Conservation (phyloP, 53 echinoderm and acorn worm genomes). For the Astropecten irregularis region DNA sequence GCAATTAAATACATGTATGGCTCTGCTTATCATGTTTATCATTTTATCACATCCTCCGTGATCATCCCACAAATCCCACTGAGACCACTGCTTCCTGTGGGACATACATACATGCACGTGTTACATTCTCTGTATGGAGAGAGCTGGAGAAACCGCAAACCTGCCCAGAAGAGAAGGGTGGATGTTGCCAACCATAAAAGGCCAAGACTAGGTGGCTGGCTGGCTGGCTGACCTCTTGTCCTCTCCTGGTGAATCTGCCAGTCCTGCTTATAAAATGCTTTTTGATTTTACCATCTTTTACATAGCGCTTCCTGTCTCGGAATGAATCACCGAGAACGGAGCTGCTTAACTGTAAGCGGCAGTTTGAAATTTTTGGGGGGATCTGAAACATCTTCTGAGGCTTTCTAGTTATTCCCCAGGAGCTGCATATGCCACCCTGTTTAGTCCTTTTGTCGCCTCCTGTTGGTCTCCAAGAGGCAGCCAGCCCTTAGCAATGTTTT, state of each 20-base stretch:
- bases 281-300: not conserved
- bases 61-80: not conserved
- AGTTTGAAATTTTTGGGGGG: too few species aligned
- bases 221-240: not conserved
- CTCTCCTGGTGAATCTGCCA: not conserved
- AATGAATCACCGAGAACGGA: not conserved
- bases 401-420: too few species aligned
- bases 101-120: not conserved
- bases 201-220: not conserved
- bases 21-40: too few species aligned
- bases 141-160: not conserved
- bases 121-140: not conserved
- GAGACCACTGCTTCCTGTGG: not conserved
- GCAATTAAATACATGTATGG: too few species aligned
- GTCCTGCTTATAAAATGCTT: not conserved
- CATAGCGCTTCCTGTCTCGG: not conserved
- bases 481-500: not conserved
- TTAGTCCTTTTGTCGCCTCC: not conserved
- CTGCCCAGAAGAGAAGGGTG: not conserved
- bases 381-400: too few species aligned
- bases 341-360: too few species aligned
- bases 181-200: slow-evolving; percentile 31
- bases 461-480: not conserved
- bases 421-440: too few species aligned
- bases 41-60: not conserved